These are phyloP conservation scores for Echinarachnius parma DNA, from an alignment of 53 echinoderm and acorn worm species.

Conservation along the genomic window DNA sequence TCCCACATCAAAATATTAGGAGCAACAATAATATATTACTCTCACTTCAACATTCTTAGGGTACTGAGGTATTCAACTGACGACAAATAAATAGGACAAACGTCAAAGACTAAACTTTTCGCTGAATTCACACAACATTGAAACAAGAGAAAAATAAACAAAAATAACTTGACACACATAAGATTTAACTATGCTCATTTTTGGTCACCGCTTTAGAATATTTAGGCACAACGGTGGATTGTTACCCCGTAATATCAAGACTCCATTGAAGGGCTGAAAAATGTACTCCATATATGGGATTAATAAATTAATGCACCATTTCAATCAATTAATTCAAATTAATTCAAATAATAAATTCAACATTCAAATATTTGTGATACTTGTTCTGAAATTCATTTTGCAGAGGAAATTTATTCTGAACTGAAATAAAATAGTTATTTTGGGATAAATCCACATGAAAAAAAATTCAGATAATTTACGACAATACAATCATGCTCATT, in stretches of 20 bases:
- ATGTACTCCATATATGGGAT: not conserved
- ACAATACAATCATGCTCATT: too few species aligned
- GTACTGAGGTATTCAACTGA: slow-evolving; percentile 47
- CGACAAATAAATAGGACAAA: slow-evolving; percentile 49
- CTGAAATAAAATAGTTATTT: too few species aligned
- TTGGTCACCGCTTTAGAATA: slow-evolving; percentile 44
- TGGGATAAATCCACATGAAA: too few species aligned
- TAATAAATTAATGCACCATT: too few species aligned
- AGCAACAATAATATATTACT: slow-evolving; percentile 41
- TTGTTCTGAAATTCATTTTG: too few species aligned
- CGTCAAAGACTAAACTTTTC: slow-evolving; percentile 7
- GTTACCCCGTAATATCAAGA: not conserved
- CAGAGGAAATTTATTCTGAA: too few species aligned
- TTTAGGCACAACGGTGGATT: slow-evolving; percentile 52
- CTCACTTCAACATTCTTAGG: slow-evolving; percentile 43
- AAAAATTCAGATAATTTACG: too few species aligned
- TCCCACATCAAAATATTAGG: slow-evolving; percentile 51
- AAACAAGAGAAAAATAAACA: slow-evolving; percentile 40
- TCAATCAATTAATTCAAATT: too few species aligned
- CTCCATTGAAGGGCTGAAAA: not conserved
- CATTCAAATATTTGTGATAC: too few species aligned
- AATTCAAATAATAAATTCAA: too few species aligned
- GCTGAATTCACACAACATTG: slow-evolving; percentile 28
- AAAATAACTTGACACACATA: slow-evolving; percentile 36
- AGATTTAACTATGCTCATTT: slow-evolving; percentile 36